These are phyloP conservation scores for Portunus trituberculatus DNA, from an alignment of 1,140 invertebrate genomes.

Conservation along the genomic window DNA sequence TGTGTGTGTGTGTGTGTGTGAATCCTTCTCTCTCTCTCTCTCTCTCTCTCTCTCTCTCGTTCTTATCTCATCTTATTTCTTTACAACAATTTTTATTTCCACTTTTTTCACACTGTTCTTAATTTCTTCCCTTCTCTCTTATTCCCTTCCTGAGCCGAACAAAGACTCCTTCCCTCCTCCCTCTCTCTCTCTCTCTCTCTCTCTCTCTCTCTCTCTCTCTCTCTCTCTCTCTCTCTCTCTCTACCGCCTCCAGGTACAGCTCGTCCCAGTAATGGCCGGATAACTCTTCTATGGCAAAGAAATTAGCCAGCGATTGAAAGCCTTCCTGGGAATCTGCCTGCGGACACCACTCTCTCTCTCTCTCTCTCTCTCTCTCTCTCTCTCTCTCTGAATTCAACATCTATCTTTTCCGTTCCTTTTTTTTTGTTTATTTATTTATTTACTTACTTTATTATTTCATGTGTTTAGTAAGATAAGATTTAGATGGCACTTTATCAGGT, in stretches of 20 bases:
- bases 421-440: background rate
- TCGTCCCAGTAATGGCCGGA: background rate
- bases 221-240: background rate
- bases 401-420: background rate
- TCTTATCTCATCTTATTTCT: background rate
- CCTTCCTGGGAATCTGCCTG: background rate
- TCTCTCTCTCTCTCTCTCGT: background rate
- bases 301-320: background rate
- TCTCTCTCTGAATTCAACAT: background rate
- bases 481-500: background rate
- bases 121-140: background rate
- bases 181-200: background rate
- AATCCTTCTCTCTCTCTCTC: background rate
- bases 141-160: background rate
- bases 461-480: background rate
- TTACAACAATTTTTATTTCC: too few relatives aligned
- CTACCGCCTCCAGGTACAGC: background rate
- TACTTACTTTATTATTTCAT: background rate
- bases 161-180: background rate
- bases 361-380: constrained; percentile 2
- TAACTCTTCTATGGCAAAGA: background rate
- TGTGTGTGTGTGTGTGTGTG: constrained; percentile 5
- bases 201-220: background rate
- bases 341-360: background rate
- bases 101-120: background rate